Percentiles rank a stretch among this genome's conserved stretches.
Evolutionary conservation across 1,140 invertebrate genomes (phyloP).

Genomic region (Octopus bimaculoides): DNA sequence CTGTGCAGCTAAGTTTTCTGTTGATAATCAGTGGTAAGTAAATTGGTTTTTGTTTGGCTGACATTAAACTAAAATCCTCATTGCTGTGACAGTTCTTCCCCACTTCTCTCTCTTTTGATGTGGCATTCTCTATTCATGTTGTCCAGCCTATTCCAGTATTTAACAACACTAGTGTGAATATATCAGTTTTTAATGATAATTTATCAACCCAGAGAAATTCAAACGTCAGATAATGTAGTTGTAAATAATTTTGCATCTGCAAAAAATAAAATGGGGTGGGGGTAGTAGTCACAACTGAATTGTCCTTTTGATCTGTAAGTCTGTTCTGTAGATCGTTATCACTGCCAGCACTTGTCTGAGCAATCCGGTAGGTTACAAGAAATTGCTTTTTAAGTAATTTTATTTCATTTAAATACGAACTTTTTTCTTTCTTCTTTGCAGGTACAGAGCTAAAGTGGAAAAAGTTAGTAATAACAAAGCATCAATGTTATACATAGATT

Average conservation of each 20-base stretch:
- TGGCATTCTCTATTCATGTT: too few species aligned
- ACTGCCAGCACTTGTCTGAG: background rate
- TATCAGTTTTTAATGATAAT: too few species aligned
- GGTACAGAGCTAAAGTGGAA: slow-evolving; percentile 88
- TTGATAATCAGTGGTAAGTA: slow-evolving; percentile 53
- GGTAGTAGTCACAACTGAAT: background rate
- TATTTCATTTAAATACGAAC: background rate
- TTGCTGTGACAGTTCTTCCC: too few species aligned
- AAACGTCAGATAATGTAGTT: background rate
- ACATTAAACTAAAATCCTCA: background rate
- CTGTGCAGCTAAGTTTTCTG: slow-evolving; percentile 86
- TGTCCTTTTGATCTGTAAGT: background rate
- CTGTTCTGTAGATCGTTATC: background rate
- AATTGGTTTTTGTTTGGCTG: background rate
- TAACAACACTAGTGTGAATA: too few species aligned
- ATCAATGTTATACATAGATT: slow-evolving; percentile 88
- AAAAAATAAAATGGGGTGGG: background rate
- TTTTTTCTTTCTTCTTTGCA: slow-evolving; percentile 29
- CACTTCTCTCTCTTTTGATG: too few species aligned
- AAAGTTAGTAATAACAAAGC: slow-evolving; percentile 69
- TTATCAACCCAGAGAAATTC: too few species aligned
- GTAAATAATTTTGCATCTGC: background rate
- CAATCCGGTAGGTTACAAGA: background rate
- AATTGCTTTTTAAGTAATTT: slow-evolving; percentile 7
- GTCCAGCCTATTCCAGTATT: too few species aligned